phyloP scores from a whole-genome alignment of 2,113 vertebrate species.

The Arizona elegans region DNA sequence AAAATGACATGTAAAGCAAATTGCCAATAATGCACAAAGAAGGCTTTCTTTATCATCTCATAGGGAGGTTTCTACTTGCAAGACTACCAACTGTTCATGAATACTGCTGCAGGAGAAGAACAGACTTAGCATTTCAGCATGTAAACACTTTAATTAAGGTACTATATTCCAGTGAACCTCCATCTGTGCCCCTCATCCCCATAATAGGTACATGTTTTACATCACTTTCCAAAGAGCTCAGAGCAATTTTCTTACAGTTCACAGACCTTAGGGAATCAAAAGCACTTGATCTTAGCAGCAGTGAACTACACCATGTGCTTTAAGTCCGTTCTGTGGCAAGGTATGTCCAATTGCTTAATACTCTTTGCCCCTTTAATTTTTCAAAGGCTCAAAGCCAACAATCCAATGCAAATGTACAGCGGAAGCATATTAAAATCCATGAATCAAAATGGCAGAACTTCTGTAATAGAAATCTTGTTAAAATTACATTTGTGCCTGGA shows the following conservation, averaged over 20 bases:
- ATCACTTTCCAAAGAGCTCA: not conserved
- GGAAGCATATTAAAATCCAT: not conserved
- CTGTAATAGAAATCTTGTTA: not conserved
- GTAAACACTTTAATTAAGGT: not conserved
- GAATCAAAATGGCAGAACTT: not conserved
- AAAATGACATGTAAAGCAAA: not conserved
- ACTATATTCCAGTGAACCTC: not conserved
- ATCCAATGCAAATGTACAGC: not conserved
- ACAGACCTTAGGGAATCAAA: not conserved
- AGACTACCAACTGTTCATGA: not conserved
- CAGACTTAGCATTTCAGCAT: not conserved
- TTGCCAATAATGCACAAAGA: not conserved
- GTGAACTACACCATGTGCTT: not conserved
- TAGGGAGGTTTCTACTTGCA: not conserved
- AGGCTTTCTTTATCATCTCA: not conserved
- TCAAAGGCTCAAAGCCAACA: not conserved
- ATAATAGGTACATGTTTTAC: not conserved
- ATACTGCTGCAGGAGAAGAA: not conserved
- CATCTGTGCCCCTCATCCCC: not conserved
- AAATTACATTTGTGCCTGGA: not conserved
- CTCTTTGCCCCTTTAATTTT: not conserved
- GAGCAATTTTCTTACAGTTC: not conserved
- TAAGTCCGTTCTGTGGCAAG: not conserved
- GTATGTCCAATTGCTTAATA: not conserved
- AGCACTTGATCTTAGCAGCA: not conserved